Conservation (phyloP, 2,797 vertebrate species). For the Austrolebias charrua region DNA sequence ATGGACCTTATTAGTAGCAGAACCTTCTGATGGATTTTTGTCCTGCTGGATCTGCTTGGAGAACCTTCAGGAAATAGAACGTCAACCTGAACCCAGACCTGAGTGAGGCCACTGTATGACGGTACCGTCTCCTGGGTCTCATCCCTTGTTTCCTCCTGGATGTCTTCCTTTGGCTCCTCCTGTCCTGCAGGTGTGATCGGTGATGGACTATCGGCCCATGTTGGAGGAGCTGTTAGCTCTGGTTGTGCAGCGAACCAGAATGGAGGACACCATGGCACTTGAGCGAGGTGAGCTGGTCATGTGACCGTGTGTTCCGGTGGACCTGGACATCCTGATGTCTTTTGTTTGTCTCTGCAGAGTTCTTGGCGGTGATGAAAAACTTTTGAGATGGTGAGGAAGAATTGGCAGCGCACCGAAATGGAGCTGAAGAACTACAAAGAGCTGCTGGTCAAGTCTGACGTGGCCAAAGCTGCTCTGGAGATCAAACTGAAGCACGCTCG, state of each 20-base stretch:
- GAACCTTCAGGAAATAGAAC: too few relatives aligned
- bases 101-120: too few relatives aligned
- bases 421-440: slow-evolving; percentile 79
- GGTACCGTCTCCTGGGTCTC: too few relatives aligned
- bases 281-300: slow-evolving; percentile 42
- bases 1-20: too few relatives aligned
- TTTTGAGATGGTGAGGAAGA: slow-evolving; percentile 72
- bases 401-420: slow-evolving; percentile 43
- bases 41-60: too few relatives aligned
- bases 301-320: too few relatives aligned
- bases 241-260: slow-evolving; percentile 47
- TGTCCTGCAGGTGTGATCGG: neutral
- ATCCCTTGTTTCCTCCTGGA: too few relatives aligned
- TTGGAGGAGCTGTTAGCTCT: slow-evolving; percentile 56
- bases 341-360: slow-evolving; percentile 59
- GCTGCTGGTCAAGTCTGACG: slow-evolving; percentile 77
- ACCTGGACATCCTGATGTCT: neutral
- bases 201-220: slow-evolving; percentile 31
- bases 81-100: too few relatives aligned
- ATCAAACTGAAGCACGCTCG: slow-evolving; percentile 68
- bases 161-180: neutral
- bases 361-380: slow-evolving; percentile 60
- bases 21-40: too few relatives aligned
- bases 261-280: slow-evolving; percentile 16
- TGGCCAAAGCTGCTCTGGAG: slow-evolving; percentile 73